A percentile compares a stretch with the other conserved stretches of the same genome.
Evolutionary conservation across 2,113 vertebrate genomes (phyloP).

Genomic region (Pelobates fuscus): DNA sequence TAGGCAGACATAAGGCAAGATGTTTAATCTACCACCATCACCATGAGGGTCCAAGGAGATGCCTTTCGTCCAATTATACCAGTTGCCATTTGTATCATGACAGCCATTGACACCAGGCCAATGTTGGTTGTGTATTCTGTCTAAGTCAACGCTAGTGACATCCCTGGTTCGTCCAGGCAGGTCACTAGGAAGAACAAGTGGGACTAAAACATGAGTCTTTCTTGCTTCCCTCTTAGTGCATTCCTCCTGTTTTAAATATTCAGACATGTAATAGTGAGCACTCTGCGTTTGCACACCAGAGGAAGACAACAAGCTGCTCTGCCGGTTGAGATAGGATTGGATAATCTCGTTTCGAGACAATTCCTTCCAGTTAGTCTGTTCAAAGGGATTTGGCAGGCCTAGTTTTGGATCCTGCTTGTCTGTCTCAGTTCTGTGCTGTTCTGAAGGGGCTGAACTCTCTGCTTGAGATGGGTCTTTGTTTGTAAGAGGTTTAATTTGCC

Average conservation of each 20-base stretch:
- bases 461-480: constrained; percentile 75
- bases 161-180: constrained; percentile 83
- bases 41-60: constrained; percentile 88
- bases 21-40: constrained; percentile 86
- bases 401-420: constrained; percentile 72
- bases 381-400: constrained; percentile 79
- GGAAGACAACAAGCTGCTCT: constrained; percentile 86
- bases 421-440: constrained; percentile 79
- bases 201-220: constrained; percentile 75
- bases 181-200: constrained; percentile 68
- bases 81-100: constrained; percentile 87
- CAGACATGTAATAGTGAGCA: constrained; percentile 83
- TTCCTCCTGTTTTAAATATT: constrained; percentile 85
- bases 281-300: constrained; percentile 80
- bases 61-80: constrained; percentile 97
- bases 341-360: constrained; percentile 89
- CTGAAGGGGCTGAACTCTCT: constrained; percentile 64
- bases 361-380: constrained; percentile 93
- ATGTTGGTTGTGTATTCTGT: constrained; percentile 75
- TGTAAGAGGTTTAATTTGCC: constrained; percentile 84
- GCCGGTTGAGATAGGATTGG: constrained; percentile 89
- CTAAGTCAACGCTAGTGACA: constrained; percentile 74
- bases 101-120: constrained; percentile 96
- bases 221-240: constrained; percentile 71
- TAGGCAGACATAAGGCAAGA: constrained; percentile 94